Evolutionary conservation across 2,797 vertebrate species (phyloP).

Genomic region (Pachyuromys duprasi): DNA sequence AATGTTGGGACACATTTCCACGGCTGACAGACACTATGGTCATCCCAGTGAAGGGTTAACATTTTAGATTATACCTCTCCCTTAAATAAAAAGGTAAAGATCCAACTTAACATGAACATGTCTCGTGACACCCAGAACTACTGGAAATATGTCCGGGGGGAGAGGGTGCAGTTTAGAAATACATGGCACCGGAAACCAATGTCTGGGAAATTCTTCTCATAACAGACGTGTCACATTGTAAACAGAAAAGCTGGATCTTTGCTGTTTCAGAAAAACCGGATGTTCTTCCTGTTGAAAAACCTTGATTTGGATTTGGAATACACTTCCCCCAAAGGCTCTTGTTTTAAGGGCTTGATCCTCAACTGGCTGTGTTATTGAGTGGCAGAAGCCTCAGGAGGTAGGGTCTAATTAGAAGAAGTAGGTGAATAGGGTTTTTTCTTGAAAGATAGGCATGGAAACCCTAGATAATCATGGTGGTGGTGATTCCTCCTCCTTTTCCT

Average conservation of each 20-base stretch:
- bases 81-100: background rate
- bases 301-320: background rate
- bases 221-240: background rate
- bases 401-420: no score
- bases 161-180: background rate
- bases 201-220: background rate
- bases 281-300: background rate
- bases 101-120: no score
- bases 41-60: background rate
- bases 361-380: background rate
- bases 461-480: background rate
- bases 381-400: background rate
- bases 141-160: background rate
- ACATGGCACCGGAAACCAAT: background rate
- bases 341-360: background rate
- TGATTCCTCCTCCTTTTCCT: no score
- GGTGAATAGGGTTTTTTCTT: background rate
- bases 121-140: background rate
- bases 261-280: background rate
- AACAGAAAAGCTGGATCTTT: background rate
- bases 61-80: background rate
- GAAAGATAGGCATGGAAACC: background rate
- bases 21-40: background rate
- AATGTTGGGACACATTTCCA: background rate
- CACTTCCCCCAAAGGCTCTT: background rate